Evolutionary conservation across 2,113 vertebrate genomes (phyloP), one percentile per base, ranked within the genome.

Genomic region (Oreochromis aureus): DNA sequence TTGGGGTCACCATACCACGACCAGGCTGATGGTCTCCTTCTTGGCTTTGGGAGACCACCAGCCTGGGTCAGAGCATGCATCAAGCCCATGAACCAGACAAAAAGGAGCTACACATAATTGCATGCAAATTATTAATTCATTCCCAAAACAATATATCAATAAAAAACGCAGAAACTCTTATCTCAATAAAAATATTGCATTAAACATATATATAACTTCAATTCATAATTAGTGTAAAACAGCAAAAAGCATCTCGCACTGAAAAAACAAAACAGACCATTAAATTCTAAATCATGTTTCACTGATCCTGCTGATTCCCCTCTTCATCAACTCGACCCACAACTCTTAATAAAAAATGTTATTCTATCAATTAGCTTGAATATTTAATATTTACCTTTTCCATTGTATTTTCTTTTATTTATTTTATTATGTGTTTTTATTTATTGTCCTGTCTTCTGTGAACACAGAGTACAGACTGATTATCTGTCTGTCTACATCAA

Each of bases 151-250:
- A 18, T 18, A 27, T 44, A 36, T 18, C 4, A 66, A 66, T 41
- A 27, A 3, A 76, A 76, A 27, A 19, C 48, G 69, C 15, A 30
- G 15, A 48, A 48, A 76, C 15, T 76, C 69, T 44, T 71, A 41
- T 44, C n/a, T 44, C n/a, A 44, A 71, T 71, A 44, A 16, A 69
- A 71, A 44, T 44, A 44, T 24, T 44, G n/a, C 5, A 71, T 71
- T 44, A 24, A 44, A 71, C 36, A 44, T 13, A 76, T 11, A 30
- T 73, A 18, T 0, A 48, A 48, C 15, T 30, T 48, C 6, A 30
- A 48, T 48, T 48, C 15, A 7, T 48, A 11, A 30, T 76, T 46
- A 73, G 0, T 5, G 0, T 30, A 76, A 76, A 76, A 2, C 24
- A 12, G 24, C 44, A 0, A 46, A 76, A 76, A 51, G 9, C 44